A percentile compares a stretch with the other conserved stretches of the same genome.
Conservation (phyloP, 2,888 invertebrate species). For the Ennomos quercinarius region DNA sequence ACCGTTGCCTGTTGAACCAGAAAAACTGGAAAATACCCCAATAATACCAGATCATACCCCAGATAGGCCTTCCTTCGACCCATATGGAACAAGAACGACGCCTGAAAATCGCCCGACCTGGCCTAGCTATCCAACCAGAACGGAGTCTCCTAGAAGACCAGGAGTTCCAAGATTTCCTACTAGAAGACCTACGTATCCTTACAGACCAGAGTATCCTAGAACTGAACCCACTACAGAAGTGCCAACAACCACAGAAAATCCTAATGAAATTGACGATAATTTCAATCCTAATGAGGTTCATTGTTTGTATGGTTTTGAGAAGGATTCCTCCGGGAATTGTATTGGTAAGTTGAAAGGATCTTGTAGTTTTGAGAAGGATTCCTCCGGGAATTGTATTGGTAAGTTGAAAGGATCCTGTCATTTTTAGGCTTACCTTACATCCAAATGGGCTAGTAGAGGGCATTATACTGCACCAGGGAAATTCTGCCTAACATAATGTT, state of each 20-base stretch:
- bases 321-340: conserved; percentile 83
- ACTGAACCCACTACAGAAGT: conserved; percentile 18
- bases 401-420: conserved; percentile 52
- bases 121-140: conserved; percentile 27
- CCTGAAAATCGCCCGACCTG: conserved; percentile 36
- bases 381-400: conserved; percentile 85
- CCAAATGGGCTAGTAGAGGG: too few species aligned
- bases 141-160: conserved; percentile 41
- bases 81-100: conserved; percentile 31
- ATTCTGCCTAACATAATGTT: too few species aligned
- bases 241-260: conserved; percentile 18
- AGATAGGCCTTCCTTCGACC: conserved; percentile 29
- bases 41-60: conserved; percentile 24
- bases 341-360: conserved; percentile 71
- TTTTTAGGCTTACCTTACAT: conserved; percentile 73
- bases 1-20: conserved; percentile 3
- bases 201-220: conserved; percentile 16
- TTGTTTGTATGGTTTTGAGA: conserved; percentile 83
- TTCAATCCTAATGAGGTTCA: conserved; percentile 65
- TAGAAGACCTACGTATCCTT: conserved; percentile 28
- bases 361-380: conserved; percentile 78
- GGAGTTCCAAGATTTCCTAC: conserved; percentile 29
- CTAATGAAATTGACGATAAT: conserved; percentile 9
- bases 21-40: conserved; percentile 16
- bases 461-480: too few species aligned